Conservation (phyloP, 2,797 vertebrate genomes). For the Austrolebias charrua region DNA sequence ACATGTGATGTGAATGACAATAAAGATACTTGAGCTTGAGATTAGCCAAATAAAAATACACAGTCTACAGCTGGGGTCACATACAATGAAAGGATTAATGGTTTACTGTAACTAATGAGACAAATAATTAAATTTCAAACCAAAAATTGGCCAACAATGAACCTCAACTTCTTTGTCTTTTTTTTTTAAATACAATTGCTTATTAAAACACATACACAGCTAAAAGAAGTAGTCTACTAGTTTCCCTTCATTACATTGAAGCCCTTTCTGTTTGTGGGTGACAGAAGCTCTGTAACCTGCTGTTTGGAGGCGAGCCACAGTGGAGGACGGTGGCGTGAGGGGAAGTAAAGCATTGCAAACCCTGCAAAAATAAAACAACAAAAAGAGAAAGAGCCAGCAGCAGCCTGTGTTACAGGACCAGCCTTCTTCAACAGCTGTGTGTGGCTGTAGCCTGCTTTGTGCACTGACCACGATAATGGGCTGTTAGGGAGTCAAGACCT, state of each 20-base stretch:
- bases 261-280: conserved; percentile 5
- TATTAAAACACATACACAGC: conserved; percentile 10
- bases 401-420: conserved; percentile 51
- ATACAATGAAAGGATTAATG: too few relatives aligned
- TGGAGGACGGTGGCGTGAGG: conserved; percentile 45
- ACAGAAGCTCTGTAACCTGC: conserved; percentile 20
- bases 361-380: background rate
- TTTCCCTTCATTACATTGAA: conserved; percentile 29
- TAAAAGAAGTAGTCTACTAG: conserved; percentile 17
- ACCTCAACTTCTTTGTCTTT: conserved; percentile 5
- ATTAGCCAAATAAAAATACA: too few relatives aligned
- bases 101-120: too few relatives aligned
- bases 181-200: background rate
- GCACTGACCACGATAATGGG: conserved; percentile 74
- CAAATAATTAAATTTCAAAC: too few relatives aligned
- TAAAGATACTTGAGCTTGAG: too few relatives aligned
- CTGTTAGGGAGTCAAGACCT: conserved; percentile 70
- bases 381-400: conserved; percentile 17
- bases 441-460: conserved; percentile 68
- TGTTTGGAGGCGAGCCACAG: conserved; percentile 45
- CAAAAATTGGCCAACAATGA: conserved; percentile 1
- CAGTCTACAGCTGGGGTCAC: too few relatives aligned
- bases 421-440: conserved; percentile 62
- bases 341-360: conserved; percentile 61
- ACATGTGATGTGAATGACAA: too few relatives aligned